Evolutionary conservation across 2,797 vertebrate species (phyloP).

Genomic region (Gobio occitaniae): DNA sequence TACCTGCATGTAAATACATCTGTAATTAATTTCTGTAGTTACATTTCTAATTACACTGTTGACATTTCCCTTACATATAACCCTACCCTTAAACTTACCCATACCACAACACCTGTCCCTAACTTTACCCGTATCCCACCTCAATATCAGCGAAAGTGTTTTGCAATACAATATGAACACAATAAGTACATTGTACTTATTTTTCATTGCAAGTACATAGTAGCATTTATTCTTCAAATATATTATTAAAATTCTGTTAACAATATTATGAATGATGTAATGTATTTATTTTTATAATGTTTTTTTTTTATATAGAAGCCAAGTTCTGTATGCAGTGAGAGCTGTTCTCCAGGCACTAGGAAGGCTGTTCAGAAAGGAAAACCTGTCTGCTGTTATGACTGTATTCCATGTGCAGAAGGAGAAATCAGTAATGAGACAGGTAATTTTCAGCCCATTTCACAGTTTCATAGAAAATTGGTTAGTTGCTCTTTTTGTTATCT

Average conservation of each 20-base stretch:
- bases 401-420: slow-evolving; percentile 74
- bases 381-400: slow-evolving; percentile 76
- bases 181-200: too few species aligned
- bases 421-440: slow-evolving; percentile 79
- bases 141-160: too few species aligned
- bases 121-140: too few species aligned
- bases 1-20: too few species aligned
- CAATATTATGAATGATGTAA: background rate
- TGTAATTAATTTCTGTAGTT: too few species aligned
- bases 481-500: background rate
- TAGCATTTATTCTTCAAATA: background rate
- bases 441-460: slow-evolving; percentile 50
- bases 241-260: background rate
- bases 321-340: slow-evolving; percentile 76
- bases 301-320: slow-evolving; percentile 65
- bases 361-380: slow-evolving; percentile 76
- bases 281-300: background rate
- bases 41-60: too few species aligned
- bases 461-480: background rate
- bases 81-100: too few species aligned
- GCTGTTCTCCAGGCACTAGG: slow-evolving; percentile 72
- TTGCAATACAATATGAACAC: too few species aligned
- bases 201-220: too few species aligned
- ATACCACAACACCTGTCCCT: too few species aligned
- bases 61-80: too few species aligned